Conservation (phyloP, 2,113 vertebrate species). For the Tetrao urogallus region DNA sequence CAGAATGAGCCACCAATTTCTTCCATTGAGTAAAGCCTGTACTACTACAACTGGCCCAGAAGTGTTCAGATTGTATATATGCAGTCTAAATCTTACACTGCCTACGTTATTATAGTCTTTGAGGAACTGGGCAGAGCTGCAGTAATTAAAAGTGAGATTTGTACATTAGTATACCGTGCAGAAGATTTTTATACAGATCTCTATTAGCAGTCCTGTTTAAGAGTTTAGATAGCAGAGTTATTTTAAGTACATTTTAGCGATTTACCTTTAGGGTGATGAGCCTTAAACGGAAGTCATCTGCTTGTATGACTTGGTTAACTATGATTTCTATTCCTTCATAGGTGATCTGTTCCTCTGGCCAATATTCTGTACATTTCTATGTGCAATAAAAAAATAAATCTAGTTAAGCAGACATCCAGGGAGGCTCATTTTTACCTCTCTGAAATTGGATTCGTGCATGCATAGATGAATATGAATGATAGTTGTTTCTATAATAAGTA, state of each 20-base stretch:
- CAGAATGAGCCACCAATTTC: conserved; percentile 15
- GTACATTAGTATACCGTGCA: not conserved
- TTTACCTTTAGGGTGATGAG: conserved; percentile 94
- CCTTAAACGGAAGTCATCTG: conserved; percentile 95
- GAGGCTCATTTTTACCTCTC: not conserved
- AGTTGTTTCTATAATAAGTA: conserved; percentile 31
- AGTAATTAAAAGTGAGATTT: not conserved
- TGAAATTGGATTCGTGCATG: not conserved
- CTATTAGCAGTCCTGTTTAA: not conserved
- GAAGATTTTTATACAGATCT: not conserved
- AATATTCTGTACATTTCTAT: conserved; percentile 98
- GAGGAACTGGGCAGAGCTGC: not conserved
- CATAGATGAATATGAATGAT: conserved; percentile 30
- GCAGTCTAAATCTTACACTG: not conserved
- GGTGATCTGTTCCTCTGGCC: conserved; percentile 92
- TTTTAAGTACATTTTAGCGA: not conserved
- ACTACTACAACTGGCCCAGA: not conserved
- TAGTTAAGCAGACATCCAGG: conserved; percentile 27
- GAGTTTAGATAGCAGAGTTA: not conserved
- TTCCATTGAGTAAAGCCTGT: not conserved
- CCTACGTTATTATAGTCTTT: not conserved
- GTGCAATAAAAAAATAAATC: conserved; percentile 59
- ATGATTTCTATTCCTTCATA: conserved; percentile 92
- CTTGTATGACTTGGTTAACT: conserved; percentile 88
- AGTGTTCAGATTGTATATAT: not conserved